These are phyloP conservation scores for Ganaspis brasiliensis DNA, from an alignment of 2,888 invertebrate genomes.

Conservation along the genomic window DNA sequence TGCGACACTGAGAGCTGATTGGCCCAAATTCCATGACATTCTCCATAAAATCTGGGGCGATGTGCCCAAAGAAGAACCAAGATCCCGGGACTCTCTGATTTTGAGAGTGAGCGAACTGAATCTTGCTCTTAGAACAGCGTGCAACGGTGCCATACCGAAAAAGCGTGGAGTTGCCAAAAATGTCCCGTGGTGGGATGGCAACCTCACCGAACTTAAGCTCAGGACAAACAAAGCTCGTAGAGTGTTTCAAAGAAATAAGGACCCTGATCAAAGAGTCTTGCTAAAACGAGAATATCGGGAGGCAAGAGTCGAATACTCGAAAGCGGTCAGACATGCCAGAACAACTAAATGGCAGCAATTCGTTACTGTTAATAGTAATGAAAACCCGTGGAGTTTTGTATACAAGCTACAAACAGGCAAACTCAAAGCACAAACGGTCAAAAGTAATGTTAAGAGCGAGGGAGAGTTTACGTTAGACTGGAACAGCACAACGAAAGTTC, in stretches of 20 bases:
- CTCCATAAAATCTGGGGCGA: neutral
- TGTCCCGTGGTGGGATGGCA: slow-evolving; percentile 45
- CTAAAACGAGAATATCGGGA: neutral
- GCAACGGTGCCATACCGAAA: neutral
- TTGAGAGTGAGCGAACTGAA: neutral
- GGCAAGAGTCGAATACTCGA: neutral
- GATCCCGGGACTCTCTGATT: neutral
- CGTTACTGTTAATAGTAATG: neutral
- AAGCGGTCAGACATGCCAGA: neutral
- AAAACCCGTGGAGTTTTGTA: slow-evolving; percentile 11
- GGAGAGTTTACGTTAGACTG: neutral
- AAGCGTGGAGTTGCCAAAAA: neutral
- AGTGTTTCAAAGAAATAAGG: neutral
- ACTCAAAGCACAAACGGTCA: neutral
- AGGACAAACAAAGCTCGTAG: neutral
- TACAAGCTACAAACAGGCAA: neutral
- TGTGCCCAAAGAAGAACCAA: neutral
- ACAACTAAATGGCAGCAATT: slow-evolving; percentile 14
- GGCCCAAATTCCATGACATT: too few species aligned
- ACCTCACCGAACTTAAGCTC: neutral
- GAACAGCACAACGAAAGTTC: too few species aligned
- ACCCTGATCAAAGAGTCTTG: neutral
- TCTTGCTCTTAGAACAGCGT: neutral
- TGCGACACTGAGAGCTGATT: neutral
- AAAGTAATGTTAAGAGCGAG: neutral